phyloP scores from a whole-genome alignment of 2,888 invertebrate species.

The Epinotia brunnichana region DNA sequence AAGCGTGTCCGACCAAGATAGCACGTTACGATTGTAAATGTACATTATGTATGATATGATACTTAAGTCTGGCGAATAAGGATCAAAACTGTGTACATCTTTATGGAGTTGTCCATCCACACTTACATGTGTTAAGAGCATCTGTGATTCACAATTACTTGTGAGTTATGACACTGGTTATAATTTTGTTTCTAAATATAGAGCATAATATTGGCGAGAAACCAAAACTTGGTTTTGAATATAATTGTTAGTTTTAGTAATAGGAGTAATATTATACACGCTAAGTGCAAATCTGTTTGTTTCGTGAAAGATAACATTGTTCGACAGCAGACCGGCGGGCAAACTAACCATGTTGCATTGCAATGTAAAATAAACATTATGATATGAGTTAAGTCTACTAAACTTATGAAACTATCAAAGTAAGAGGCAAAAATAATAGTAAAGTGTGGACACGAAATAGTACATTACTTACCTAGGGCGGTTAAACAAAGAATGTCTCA shows the following conservation, averaged over 20 bases:
- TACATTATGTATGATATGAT: neutral
- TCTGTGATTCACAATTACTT: neutral
- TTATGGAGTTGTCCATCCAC: neutral
- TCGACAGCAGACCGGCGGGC: neutral
- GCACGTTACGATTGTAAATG: neutral
- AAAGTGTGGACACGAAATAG: too few relatives aligned
- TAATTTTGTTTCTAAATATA: conserved; percentile 12
- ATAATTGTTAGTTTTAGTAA: conserved; percentile 27
- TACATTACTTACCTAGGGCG: too few relatives aligned
- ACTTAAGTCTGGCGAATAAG: neutral
- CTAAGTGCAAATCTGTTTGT: conserved; percentile 25
- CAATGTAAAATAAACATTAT: neutral
- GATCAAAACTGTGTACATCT: neutral
- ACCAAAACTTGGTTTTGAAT: conserved; percentile 14
- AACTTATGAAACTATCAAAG: neutral
- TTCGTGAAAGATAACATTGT: conserved; percentile 20
- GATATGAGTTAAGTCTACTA: neutral
- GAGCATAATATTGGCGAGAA: conserved; percentile 10
- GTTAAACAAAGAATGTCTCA: too few relatives aligned
- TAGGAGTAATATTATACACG: conserved; percentile 14
- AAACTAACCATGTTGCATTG: conserved; percentile 3
- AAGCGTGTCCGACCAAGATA: neutral
- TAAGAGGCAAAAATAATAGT: too few relatives aligned
- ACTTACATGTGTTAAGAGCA: neutral
- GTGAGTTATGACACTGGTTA: conserved; percentile 4